Evolutionary conservation across 2,888 invertebrate species (phyloP).

Genomic region (Spodoptera littoralis): DNA sequence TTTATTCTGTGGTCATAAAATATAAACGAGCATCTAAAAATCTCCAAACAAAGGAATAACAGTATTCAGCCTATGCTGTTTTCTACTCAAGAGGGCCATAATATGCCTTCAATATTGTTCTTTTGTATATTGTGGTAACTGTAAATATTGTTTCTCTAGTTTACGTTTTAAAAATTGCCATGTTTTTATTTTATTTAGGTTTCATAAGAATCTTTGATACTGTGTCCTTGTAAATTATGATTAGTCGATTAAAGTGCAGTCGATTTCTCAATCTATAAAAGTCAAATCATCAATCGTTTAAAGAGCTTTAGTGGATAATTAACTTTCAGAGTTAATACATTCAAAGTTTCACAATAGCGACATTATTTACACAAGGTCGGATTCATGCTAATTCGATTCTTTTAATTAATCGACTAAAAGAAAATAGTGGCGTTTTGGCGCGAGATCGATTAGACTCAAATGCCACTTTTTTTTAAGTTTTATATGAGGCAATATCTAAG

Average conservation of each 20-base stretch:
- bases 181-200: slow-evolving; percentile 67
- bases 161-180: slow-evolving; percentile 72
- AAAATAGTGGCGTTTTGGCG: not conserved
- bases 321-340: no score
- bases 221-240: slow-evolving; percentile 23
- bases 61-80: slow-evolving; percentile 31
- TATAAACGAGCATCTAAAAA: slow-evolving; percentile 13
- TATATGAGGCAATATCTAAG: slow-evolving; percentile 15
- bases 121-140: slow-evolving; percentile 75
- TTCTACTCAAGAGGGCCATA: slow-evolving; percentile 48
- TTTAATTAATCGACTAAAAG: slow-evolving; percentile 10
- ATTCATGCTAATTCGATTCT: no score
- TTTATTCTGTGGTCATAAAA: no score
- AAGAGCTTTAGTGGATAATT: no score
- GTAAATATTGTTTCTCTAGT: slow-evolving; percentile 79
- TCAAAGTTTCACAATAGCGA: no score
- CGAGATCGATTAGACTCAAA: slow-evolving; percentile 10
- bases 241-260: not conserved
- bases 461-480: slow-evolving; percentile 11
- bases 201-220: slow-evolving; percentile 27
- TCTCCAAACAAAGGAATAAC: slow-evolving; percentile 18
- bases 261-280: no score
- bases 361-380: no score
- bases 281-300: no score
- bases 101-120: slow-evolving; percentile 47